Evolutionary conservation across 2,797 vertebrate genomes (phyloP).

Genomic region (Eulemur coronatus): DNA sequence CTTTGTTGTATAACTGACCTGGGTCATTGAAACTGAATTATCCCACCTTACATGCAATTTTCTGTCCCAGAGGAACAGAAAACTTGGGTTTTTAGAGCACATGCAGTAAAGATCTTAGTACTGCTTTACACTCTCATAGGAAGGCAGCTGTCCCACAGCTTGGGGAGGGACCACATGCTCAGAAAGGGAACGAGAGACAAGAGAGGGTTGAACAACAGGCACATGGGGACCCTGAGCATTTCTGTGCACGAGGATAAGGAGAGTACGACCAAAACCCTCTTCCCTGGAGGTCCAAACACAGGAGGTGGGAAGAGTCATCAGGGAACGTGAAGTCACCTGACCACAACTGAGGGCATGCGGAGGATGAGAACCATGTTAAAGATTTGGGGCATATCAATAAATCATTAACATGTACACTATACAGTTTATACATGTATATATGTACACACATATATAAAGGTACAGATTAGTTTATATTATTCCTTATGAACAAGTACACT

Average conservation of each 20-base stretch:
- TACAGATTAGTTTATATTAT: conserved; percentile 71
- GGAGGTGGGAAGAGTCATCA: conserved; percentile 43
- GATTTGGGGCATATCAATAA: conserved; percentile 43
- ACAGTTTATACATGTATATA: conserved; percentile 76
- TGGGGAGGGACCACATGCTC: conserved; percentile 66
- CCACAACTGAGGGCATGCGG: conserved; percentile 47
- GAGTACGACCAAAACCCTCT: conserved; percentile 11
- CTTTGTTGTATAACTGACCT: conserved; percentile 59
- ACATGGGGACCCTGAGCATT: conserved; percentile 75
- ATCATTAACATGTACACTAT: conserved; percentile 75
- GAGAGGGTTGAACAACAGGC: conserved; percentile 45
- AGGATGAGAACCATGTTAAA: conserved; percentile 31
- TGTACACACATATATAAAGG: conserved; percentile 73
- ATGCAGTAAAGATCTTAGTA: conserved; percentile 70
- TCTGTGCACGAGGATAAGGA: conserved; percentile 66
- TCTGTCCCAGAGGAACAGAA: conserved; percentile 31
- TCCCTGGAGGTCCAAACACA: conserved; percentile 48
- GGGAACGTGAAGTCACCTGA: conserved; percentile 37
- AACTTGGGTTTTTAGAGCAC: conserved; percentile 53
- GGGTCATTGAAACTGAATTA: conserved; percentile 57
- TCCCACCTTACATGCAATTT: conserved; percentile 71
- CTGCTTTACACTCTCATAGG: conserved; percentile 55
- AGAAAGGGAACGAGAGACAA: conserved; percentile 50
- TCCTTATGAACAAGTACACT: conserved; percentile 64
- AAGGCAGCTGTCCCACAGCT: conserved; percentile 39